phyloP scores from a whole-genome alignment of 2,113 vertebrate species.

The Geococcyx californianus region DNA sequence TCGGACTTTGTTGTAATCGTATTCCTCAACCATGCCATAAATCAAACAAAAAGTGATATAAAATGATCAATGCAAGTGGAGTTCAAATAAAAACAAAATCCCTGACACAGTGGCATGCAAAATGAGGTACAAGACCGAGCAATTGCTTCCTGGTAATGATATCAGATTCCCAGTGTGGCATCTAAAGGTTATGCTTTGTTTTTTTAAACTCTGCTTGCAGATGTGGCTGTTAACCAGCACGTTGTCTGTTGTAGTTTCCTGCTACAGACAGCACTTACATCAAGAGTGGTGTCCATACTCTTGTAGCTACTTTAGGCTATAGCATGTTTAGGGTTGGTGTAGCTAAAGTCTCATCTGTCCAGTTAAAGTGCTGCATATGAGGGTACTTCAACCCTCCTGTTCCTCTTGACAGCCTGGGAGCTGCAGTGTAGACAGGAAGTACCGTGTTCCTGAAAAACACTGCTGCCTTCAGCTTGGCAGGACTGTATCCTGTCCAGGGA shows the following conservation, averaged over 20 bases:
- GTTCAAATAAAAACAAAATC: slow-evolving; percentile 14
- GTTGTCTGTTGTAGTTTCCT: neutral
- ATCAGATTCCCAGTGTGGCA: neutral
- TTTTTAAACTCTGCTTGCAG: neutral
- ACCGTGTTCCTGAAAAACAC: neutral
- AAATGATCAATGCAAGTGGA: neutral
- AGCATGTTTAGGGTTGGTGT: neutral
- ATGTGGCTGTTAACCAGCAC: neutral
- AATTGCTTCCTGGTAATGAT: neutral
- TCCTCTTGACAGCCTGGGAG: neutral
- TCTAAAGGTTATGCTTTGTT: neutral
- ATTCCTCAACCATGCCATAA: slow-evolving; percentile 6
- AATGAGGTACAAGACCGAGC: neutral
- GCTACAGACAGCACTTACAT: neutral
- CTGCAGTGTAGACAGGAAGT: neutral
- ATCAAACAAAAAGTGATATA: neutral
- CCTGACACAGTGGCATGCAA: neutral
- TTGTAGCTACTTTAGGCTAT: neutral
- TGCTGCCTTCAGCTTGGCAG: neutral
- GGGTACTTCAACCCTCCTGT: neutral
- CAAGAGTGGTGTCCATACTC: neutral
- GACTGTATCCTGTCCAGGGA: neutral
- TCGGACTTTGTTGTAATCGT: neutral
- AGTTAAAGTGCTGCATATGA: rapidly evolving
- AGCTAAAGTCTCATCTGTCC: neutral